Evolutionary conservation across 2,797 vertebrate genomes (phyloP), one percentile per base, ranked within the genome.

Genomic region (Pangasius larnaudii): DNA sequence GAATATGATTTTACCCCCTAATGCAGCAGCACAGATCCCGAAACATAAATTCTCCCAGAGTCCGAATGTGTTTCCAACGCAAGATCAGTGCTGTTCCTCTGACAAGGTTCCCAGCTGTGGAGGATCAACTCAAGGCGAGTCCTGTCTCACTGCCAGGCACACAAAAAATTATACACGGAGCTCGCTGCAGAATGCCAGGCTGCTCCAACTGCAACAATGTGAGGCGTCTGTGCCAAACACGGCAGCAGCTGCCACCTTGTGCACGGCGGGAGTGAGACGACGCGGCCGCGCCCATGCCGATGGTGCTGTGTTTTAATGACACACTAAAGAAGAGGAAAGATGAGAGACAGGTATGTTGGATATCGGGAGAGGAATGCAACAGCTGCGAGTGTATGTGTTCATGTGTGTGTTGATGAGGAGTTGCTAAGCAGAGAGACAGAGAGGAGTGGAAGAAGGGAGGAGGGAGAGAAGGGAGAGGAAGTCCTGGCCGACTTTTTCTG

Each of bases 381-480:
- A 83, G 87, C 90, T 87, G 59, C 56, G 24, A 78, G 80, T 84
- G 85, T 85, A 42, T 67, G 71, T 33, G 49, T 87, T 46, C 22
- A 11, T 72, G 75, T 86, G 89, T 69, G 88, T 88, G 85, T 89
- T 86, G 81, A 88, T 81, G 80, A 87, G 72, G 81, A 83, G 82
- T 91, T 87, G 90, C 90, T 89, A 88, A 89, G 86, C 91, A 91
- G 61, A 90, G 82, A 59, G 63, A 69, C 46, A 36, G 46, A 14
- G 79, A 22, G 84, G 87, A 24, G 79, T 30, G 71, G 84, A 83
- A 67, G 86, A 80, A 16, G 67, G 85, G 86, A 58, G 86, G 77
- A 51, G 27, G 82, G 22, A 78, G 39, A 83, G 39, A 39, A 67
- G 42, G 56, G 82, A 82, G 85, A 90, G 84, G 79, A 90, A 89